Evolutionary conservation across 2,113 vertebrate genomes (phyloP).

Genomic region (Mustelus asterias): DNA sequence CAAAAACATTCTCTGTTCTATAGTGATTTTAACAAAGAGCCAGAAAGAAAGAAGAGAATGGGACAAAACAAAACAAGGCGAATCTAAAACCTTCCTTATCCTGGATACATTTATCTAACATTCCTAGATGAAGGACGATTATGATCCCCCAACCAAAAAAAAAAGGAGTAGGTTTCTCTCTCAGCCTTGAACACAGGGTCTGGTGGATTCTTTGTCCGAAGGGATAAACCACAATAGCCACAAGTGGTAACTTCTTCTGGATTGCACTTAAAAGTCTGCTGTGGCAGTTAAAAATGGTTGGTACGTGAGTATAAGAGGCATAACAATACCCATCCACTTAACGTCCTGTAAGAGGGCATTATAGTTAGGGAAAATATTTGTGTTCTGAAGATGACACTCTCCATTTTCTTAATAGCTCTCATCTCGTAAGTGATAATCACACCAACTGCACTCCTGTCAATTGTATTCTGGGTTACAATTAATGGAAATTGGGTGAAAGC

Average conservation of each 20-base stretch:
- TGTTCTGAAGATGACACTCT: conserved; percentile 69
- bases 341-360: conserved; percentile 75
- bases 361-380: conserved; percentile 70
- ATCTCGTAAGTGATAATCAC: conserved; percentile 49
- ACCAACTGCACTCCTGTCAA: conserved; percentile 52
- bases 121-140: conserved; percentile 26
- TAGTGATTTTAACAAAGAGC: conserved; percentile 50
- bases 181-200: conserved; percentile 54
- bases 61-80: conserved; percentile 46
- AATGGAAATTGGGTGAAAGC: conserved; percentile 52
- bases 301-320: conserved; percentile 43
- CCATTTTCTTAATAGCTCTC: conserved; percentile 67
- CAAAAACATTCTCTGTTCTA: conserved; percentile 79
- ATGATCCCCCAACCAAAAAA: conserved; percentile 21
- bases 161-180: conserved; percentile 18
- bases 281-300: conserved; percentile 44
- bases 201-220: conserved; percentile 54
- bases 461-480: conserved; percentile 51
- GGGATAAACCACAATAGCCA: conserved; percentile 47
- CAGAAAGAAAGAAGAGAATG: conserved; percentile 40
- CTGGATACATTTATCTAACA: conserved; percentile 35
- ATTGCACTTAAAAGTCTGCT: conserved; percentile 40
- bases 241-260: conserved; percentile 46
- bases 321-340: conserved; percentile 66
- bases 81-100: conserved; percentile 38